phyloP scores from a whole-genome alignment of 2,888 invertebrate species.

The Petrophora chlorosata region DNA sequence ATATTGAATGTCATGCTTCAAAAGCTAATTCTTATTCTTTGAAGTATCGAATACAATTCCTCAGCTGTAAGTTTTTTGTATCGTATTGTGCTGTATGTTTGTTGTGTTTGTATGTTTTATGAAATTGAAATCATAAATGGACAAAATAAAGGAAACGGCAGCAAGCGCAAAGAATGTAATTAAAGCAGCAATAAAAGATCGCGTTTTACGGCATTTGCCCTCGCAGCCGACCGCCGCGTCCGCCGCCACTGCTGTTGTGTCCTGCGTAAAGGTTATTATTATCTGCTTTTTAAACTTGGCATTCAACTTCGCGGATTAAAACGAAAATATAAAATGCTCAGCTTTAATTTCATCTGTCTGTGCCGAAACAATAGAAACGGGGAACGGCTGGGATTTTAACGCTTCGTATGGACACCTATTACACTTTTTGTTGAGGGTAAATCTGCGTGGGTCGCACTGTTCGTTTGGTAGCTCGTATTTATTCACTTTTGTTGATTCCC shows the following conservation, averaged over 20 bases:
- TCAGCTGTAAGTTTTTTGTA: no score
- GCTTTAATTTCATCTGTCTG: constrained; percentile 70
- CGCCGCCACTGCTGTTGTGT: constrained; percentile 46
- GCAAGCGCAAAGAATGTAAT: constrained; percentile 70
- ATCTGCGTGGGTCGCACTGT: constrained; percentile 23
- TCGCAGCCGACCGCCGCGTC: constrained; percentile 21
- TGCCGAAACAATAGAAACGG: constrained; percentile 62
- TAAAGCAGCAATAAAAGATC: constrained; percentile 73
- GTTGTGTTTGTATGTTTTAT: no score
- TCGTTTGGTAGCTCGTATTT: constrained; percentile 31
- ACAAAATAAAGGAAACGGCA: constrained; percentile 56
- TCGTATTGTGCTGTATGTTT: no score
- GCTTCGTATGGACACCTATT: constrained; percentile 45
- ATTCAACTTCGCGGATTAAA: constrained; percentile 70
- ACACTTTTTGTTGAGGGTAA: constrained; percentile 33
- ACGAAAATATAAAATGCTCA: constrained; percentile 69
- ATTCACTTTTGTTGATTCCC: constrained; percentile 23
- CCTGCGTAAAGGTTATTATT: constrained; percentile 55
- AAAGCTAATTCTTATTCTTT: no score
- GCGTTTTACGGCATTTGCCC: constrained; percentile 69
- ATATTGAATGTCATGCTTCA: no score
- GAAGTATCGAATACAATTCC: no score
- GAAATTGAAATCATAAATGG: constrained; percentile 53
- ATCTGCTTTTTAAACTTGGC: constrained; percentile 73
- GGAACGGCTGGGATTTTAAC: constrained; percentile 53